phyloP scores from a whole-genome alignment of 53 echinoderm and acorn worm genomes.

The Henricia sp. region DNA sequence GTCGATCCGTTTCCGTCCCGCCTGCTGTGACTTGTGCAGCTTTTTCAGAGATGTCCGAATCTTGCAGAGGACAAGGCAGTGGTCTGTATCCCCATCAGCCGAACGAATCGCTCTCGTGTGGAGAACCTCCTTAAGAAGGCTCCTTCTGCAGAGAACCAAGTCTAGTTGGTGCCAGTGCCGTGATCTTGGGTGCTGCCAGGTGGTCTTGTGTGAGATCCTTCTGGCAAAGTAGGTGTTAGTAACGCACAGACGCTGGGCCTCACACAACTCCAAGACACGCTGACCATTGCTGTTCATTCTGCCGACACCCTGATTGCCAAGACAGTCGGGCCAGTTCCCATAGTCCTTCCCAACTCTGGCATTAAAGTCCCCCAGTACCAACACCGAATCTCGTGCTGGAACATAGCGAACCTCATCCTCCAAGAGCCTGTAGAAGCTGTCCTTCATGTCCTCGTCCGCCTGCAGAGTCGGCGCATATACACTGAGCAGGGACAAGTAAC shows the following conservation, averaged over 20 bases:
- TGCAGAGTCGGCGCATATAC: constrained; percentile 14
- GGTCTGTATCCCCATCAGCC: constrained; percentile 45
- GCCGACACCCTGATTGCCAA: too few species aligned
- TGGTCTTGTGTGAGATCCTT: constrained; percentile 45
- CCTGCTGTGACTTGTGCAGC: constrained; percentile 36
- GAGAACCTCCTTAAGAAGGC: neutral
- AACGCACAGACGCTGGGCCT: constrained; percentile 40
- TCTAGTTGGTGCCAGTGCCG: constrained; percentile 66
- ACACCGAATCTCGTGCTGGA: too few species aligned
- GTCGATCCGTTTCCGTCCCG: neutral
- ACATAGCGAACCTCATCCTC: neutral
- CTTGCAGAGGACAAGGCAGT: constrained; percentile 60
- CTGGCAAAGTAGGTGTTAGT: constrained; percentile 69
- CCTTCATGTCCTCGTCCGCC: neutral
- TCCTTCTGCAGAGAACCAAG: constrained; percentile 49
- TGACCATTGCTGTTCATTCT: constrained; percentile 59
- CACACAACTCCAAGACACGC: constrained; percentile 49
- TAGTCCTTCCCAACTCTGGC: constrained; percentile 49
- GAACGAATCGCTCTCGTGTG: neutral
- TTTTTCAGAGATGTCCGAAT: constrained; percentile 24
- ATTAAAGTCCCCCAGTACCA: constrained; percentile 50
- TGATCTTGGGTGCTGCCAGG: constrained; percentile 70
- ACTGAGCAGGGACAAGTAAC: constrained; percentile 16
- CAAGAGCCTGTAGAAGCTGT: constrained; percentile 30
- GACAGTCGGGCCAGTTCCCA: too few species aligned